Evolutionary conservation across 2,113 vertebrate genomes (phyloP).

Genomic region (Hippocampus zosterae): DNA sequence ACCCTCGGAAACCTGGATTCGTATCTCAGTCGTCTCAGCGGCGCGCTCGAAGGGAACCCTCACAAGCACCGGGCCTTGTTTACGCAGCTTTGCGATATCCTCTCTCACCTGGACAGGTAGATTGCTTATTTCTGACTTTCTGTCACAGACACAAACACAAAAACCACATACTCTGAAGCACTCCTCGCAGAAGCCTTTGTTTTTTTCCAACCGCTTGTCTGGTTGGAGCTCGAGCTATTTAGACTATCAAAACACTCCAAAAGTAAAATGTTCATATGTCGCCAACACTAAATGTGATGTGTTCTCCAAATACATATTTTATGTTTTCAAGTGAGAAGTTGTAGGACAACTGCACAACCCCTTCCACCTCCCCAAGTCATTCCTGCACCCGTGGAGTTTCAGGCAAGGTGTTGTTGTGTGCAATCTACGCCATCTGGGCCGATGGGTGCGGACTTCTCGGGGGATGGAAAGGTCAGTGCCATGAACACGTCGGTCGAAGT

Average conservation of each 20-base stretch:
- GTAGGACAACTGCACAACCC: constrained; percentile 43
- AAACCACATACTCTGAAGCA: neutral
- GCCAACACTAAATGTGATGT: neutral
- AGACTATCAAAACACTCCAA: neutral
- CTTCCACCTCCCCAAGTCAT: neutral
- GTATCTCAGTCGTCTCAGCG: constrained; percentile 89
- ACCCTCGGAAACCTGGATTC: constrained; percentile 89
- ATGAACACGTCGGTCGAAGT: constrained; percentile 9
- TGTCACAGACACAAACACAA: neutral
- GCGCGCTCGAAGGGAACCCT: constrained; percentile 85
- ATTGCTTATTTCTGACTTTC: neutral
- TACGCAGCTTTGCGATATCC: constrained; percentile 84
- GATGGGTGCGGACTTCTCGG: constrained; percentile 12
- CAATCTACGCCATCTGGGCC: constrained; percentile 27
- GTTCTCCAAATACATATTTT: constrained; percentile 8
- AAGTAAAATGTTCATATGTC: neutral
- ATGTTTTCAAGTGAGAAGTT: constrained; percentile 69
- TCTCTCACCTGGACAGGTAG: constrained; percentile 91
- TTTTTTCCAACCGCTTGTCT: too few species aligned
- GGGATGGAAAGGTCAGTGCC: constrained; percentile 22
- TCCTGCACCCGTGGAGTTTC: constrained; percentile 15
- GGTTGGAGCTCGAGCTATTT: too few species aligned
- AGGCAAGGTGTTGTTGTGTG: constrained; percentile 8
- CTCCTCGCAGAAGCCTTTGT: too few species aligned
- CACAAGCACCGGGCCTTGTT: constrained; percentile 85